phyloP scores from a whole-genome alignment of 2,888 invertebrate genomes.

The Pasiphila rectangulata region DNA sequence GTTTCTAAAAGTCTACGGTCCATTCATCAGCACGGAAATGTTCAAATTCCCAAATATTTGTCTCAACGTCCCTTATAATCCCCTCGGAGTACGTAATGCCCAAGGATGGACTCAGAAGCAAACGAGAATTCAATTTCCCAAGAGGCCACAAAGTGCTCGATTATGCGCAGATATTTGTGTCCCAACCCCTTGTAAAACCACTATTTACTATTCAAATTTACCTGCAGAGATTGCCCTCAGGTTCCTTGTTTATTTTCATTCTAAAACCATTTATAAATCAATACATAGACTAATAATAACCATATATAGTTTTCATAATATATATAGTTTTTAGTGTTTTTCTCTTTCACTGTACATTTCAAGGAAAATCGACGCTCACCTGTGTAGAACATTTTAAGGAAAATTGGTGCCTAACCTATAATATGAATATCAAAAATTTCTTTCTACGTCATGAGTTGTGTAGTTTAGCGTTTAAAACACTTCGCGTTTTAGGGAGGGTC shows the following conservation, averaged over 20 bases:
- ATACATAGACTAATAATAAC: too few species aligned
- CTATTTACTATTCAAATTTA: conserved; percentile 62
- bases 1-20: too few species aligned
- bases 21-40: conserved; percentile 22
- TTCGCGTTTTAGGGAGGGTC: too few species aligned
- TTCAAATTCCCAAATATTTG: conserved; percentile 17
- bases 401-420: too few species aligned
- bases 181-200: conserved; percentile 49
- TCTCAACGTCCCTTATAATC: conserved; percentile 30
- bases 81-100: conserved; percentile 26
- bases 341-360: too few species aligned
- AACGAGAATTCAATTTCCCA: conserved; percentile 53
- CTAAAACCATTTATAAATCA: conserved; percentile 18
- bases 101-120: conserved; percentile 30
- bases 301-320: too few species aligned
- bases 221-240: conserved; percentile 52
- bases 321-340: too few species aligned
- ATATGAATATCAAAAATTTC: too few species aligned
- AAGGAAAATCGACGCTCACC: too few species aligned
- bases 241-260: conserved; percentile 37
- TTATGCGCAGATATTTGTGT: conserved; percentile 62
- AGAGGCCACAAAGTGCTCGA: conserved; percentile 50
- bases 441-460: too few species aligned
- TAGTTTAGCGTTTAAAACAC: too few species aligned
- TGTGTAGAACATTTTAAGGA: too few species aligned